phyloP scores from a whole-genome alignment of 1,140 invertebrate species.

The Bursaphelenchus mucronatus region DNA sequence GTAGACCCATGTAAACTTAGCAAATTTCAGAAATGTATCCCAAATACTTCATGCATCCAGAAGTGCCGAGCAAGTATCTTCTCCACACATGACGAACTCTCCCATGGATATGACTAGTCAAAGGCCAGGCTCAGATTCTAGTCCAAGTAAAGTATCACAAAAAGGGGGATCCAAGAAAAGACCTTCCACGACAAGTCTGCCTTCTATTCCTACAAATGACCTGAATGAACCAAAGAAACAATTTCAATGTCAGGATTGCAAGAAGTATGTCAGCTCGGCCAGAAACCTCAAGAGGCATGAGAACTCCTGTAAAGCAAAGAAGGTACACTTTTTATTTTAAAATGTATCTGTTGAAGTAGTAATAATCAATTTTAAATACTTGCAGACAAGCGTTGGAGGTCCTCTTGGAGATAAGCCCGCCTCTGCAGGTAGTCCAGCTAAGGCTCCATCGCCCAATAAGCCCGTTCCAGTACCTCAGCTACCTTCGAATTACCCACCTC shows the following conservation, averaged over 20 bases:
- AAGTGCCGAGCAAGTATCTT: too few relatives aligned
- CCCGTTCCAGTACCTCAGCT: conserved; percentile 1
- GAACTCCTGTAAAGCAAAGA: conserved; percentile 12
- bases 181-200: too few relatives aligned
- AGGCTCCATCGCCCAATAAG: conserved; percentile 2
- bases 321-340: neutral
- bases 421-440: conserved; percentile 1
- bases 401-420: neutral
- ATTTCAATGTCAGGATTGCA: conserved; percentile 14
- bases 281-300: conserved; percentile 10
- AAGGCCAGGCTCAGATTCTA: too few relatives aligned
- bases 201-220: neutral
- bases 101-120: too few relatives aligned
- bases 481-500: neutral
- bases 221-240: neutral
- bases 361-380: conserved; percentile 8
- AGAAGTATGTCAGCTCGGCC: conserved; percentile 17
- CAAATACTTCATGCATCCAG: too few relatives aligned
- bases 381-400: neutral
- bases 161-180: too few relatives aligned
- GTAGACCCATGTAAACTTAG: too few relatives aligned
- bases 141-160: too few relatives aligned
- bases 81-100: too few relatives aligned
- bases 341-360: too few relatives aligned
- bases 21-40: too few relatives aligned